Percentiles rank a stretch among this genome's conserved stretches.
Conservation (phyloP, 2,888 invertebrate genomes). For the Elysia crispata region DNA sequence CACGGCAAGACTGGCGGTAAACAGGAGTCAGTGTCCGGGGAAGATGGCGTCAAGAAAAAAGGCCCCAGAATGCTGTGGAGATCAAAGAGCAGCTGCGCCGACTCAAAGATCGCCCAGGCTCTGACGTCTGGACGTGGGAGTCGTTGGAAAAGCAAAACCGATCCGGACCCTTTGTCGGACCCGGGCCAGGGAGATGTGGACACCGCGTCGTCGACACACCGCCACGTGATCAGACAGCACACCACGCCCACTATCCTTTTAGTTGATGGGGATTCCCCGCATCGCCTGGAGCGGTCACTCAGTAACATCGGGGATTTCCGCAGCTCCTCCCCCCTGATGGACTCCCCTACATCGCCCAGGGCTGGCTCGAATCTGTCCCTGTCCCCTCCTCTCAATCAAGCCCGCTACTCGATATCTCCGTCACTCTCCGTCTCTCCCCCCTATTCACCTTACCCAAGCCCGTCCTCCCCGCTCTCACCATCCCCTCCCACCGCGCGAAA, state of each 20-base stretch:
- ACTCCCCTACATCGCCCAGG: neutral
- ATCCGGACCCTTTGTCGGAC: too few species aligned
- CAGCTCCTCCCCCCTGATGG: neutral
- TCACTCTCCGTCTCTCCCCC: neutral
- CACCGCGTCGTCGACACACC: neutral
- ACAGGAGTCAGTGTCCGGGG: neutral
- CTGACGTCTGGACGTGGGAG: neutral
- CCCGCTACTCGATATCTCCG: neutral
- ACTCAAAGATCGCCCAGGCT: neutral
- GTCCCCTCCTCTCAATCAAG: too few species aligned
- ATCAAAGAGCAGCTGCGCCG: conserved; percentile 26
- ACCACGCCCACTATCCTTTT: conserved; percentile 34
- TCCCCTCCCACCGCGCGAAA: neutral
- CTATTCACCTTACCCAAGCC: neutral
- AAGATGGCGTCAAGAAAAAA: neutral
- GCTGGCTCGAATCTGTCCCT: neutral
- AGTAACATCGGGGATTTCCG: conserved; percentile 24
- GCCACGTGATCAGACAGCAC: neutral
- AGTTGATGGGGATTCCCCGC: conserved; percentile 43
- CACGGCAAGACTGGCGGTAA: neutral
- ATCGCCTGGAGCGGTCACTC: conserved; percentile 42
- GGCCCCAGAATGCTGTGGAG: neutral
- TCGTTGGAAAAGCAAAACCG: neutral
- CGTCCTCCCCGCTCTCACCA: neutral
- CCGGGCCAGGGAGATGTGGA: neutral